Evolutionary conservation across 2,797 vertebrate species (phyloP).

Genomic region (Chelonia mydas): DNA sequence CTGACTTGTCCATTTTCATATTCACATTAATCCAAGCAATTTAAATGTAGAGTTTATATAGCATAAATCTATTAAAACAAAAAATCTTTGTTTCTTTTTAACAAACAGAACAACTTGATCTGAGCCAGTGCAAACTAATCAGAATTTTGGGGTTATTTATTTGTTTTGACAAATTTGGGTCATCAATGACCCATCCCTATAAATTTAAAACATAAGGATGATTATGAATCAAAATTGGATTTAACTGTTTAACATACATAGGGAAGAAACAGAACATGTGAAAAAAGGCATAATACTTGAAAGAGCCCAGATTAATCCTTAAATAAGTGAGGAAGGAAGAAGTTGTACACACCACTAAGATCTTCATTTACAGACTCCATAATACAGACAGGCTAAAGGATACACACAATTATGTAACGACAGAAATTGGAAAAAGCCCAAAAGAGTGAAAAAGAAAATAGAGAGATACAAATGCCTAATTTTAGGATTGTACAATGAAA

Average conservation of each 20-base stretch:
- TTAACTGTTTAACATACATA: constrained; percentile 5
- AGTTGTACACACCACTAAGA: not conserved
- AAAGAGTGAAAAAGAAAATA: constrained; percentile 21
- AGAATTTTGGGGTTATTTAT: constrained; percentile 10
- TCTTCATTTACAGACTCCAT: constrained; percentile 44
- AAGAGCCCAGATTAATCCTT: constrained; percentile 27
- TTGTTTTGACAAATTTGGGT: constrained; percentile 63
- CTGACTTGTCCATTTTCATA: not conserved
- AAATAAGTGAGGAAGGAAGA: constrained; percentile 51
- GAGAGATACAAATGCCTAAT: constrained; percentile 56
- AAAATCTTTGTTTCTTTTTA: constrained; percentile 9
- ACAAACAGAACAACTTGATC: constrained; percentile 14
- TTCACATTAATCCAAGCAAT: not conserved
- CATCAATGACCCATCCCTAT: constrained; percentile 21
- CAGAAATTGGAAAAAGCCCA: constrained; percentile 48
- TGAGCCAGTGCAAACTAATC: constrained; percentile 6
- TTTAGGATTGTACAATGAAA: constrained; percentile 55
- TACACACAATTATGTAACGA: constrained; percentile 65
- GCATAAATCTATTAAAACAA: not conserved
- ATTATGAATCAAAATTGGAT: constrained; percentile 3
- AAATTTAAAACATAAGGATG: constrained; percentile 24
- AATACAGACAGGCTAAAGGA: constrained; percentile 26
- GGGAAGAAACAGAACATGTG: not conserved
- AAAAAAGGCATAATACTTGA: constrained; percentile 28
- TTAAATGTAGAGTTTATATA: not conserved